phyloP scores from a whole-genome alignment of 2,888 invertebrate species.

The Leptinotarsa peninsularis region DNA sequence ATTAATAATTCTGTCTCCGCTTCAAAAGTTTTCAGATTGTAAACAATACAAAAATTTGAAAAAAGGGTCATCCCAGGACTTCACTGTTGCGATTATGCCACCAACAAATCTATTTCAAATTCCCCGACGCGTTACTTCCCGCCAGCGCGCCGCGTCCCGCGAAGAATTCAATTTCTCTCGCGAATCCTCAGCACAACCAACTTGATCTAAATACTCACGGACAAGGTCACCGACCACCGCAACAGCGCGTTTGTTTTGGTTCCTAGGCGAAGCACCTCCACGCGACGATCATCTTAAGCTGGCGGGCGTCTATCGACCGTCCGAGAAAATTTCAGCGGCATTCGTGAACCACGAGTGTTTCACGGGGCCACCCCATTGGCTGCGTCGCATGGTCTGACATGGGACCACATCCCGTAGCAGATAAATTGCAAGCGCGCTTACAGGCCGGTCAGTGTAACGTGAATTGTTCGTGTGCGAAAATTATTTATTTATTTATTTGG shows the following conservation, averaged over 20 bases:
- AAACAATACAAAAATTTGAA: too few relatives aligned
- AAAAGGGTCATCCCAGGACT: too few relatives aligned
- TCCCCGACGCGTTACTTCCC: too few relatives aligned
- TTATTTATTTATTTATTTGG: slow-evolving; percentile 11
- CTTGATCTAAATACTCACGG: slow-evolving; percentile 1
- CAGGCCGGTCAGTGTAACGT: slow-evolving; percentile 46
- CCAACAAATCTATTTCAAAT: too few relatives aligned
- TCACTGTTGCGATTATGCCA: too few relatives aligned
- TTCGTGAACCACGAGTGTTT: slow-evolving; percentile 60
- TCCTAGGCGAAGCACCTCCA: slow-evolving; percentile 10
- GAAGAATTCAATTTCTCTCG: background rate
- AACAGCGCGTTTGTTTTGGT: slow-evolving; percentile 21
- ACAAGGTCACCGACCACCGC: slow-evolving; percentile 14
- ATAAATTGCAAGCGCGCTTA: slow-evolving; percentile 61
- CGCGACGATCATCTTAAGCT: slow-evolving; percentile 8
- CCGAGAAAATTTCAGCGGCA: slow-evolving; percentile 48
- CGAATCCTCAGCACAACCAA: background rate
- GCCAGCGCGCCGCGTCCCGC: too few relatives aligned
- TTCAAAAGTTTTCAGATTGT: too few relatives aligned
- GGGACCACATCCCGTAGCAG: slow-evolving; percentile 73
- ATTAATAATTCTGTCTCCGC: too few relatives aligned
- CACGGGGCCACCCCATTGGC: slow-evolving; percentile 71
- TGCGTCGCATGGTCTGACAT: slow-evolving; percentile 81
- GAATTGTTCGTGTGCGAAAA: slow-evolving; percentile 15
- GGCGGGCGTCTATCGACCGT: slow-evolving; percentile 21